Evolutionary conservation across 2,797 vertebrate species (phyloP).

Genomic region (Phalloptychus januarius): DNA sequence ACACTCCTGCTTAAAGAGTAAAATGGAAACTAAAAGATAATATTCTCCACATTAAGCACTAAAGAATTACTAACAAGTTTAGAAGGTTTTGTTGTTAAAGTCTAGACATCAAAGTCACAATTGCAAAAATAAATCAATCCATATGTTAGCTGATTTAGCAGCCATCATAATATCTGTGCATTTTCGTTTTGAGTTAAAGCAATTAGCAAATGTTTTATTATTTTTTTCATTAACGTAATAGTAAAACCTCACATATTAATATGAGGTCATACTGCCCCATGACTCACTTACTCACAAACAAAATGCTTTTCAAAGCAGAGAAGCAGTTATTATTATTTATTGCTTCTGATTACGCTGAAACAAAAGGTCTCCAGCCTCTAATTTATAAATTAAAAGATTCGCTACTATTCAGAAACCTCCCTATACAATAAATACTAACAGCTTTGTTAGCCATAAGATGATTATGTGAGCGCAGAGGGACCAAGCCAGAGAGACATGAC

Average conservation of each 20-base stretch:
- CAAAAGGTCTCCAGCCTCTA: neutral
- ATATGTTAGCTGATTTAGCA: neutral
- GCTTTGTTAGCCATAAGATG: conserved; percentile 70
- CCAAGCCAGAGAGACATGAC: conserved; percentile 57
- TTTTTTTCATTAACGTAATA: neutral
- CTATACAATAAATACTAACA: conserved; percentile 55
- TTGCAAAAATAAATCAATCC: neutral
- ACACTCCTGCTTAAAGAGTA: neutral
- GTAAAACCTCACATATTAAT: neutral
- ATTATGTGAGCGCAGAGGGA: conserved; percentile 67
- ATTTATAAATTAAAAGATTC: conserved; percentile 14
- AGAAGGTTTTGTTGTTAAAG: neutral
- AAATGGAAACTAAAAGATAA: neutral
- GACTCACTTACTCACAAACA: neutral
- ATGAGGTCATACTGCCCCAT: neutral
- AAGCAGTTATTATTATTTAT: neutral
- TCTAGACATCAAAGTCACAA: neutral
- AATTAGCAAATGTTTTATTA: neutral
- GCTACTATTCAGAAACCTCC: conserved; percentile 33
- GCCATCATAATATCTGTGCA: neutral
- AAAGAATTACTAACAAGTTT: neutral
- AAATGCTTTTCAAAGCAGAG: neutral
- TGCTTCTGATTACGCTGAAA: neutral
- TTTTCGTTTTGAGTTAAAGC: neutral
- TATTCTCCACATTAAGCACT: neutral